Evolutionary conservation across 2,888 invertebrate species (phyloP).

Genomic region (Epinotia brunnichana): DNA sequence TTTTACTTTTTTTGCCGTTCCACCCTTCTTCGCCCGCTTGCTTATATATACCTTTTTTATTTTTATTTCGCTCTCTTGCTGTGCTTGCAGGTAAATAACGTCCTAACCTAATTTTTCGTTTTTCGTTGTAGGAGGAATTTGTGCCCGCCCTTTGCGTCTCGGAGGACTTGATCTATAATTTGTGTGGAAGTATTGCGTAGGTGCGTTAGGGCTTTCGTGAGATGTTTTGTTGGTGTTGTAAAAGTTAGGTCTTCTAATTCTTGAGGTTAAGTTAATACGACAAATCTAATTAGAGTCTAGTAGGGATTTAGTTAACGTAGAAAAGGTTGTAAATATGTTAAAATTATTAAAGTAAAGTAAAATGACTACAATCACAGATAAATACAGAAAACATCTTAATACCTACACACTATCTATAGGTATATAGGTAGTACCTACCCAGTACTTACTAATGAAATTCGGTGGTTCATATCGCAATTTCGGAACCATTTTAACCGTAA

Average conservation of each 20-base stretch:
- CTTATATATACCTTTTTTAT: conserved; percentile 63
- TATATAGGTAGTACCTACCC: too few relatives aligned
- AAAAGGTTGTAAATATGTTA: too few relatives aligned
- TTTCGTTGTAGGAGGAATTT: conserved; percentile 66
- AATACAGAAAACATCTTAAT: too few relatives aligned
- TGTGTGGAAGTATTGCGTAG: conserved; percentile 19
- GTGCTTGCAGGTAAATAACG: conserved; percentile 76
- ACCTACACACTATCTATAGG: too few relatives aligned
- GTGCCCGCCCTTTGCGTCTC: conserved; percentile 46
- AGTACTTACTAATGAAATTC: too few relatives aligned
- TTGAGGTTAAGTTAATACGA: not conserved
- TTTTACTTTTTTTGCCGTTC: conserved; percentile 77
- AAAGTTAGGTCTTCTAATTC: not conserved
- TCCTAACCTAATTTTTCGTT: conserved; percentile 65
- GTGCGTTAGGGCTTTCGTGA: conserved; percentile 8
- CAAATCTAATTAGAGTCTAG: conserved; percentile 37
- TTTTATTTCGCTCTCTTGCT: conserved; percentile 69
- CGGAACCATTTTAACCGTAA: too few relatives aligned
- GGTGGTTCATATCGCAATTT: too few relatives aligned
- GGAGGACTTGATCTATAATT: conserved; percentile 37
- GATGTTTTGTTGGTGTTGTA: not conserved
- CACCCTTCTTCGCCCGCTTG: conserved; percentile 67
- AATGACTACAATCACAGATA: too few relatives aligned
- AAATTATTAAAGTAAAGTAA: too few relatives aligned
- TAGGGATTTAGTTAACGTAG: conserved; percentile 5